Conservation (phyloP, 2,797 vertebrate genomes). For the Siniperca obscura region DNA sequence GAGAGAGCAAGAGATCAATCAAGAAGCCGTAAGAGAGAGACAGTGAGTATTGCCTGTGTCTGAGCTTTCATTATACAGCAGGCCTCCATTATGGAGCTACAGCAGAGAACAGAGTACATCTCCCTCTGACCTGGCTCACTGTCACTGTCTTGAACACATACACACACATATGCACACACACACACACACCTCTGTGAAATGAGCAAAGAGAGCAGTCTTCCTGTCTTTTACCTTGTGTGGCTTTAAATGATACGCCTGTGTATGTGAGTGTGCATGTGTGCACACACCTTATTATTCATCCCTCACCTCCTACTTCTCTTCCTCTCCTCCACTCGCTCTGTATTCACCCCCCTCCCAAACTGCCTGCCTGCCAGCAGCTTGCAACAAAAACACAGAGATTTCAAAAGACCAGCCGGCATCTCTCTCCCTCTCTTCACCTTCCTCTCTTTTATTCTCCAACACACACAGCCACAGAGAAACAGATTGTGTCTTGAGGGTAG, state of each 20-base stretch:
- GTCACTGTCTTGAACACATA: constrained; percentile 57
- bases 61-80: constrained; percentile 80
- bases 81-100: constrained; percentile 78
- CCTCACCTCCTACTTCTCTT: constrained; percentile 71
- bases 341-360: constrained; percentile 37
- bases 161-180: constrained; percentile 39
- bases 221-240: constrained; percentile 52
- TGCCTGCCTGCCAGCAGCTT: constrained; percentile 74
- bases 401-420: constrained; percentile 78
- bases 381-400: constrained; percentile 77
- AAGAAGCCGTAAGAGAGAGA: constrained; percentile 51
- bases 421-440: constrained; percentile 72
- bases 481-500: constrained; percentile 76
- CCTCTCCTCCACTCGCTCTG: constrained; percentile 50
- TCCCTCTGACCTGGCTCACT: constrained; percentile 66
- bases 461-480: constrained; percentile 56
- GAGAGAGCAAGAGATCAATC: constrained; percentile 50
- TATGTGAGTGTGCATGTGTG: constrained; percentile 35
- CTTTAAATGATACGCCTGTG: constrained; percentile 57
- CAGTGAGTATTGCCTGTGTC: constrained; percentile 58
- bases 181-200: constrained; percentile 32
- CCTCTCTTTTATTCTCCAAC: constrained; percentile 58
- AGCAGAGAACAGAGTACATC: constrained; percentile 71
- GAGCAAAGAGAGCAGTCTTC: constrained; percentile 60
- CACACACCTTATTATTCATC: constrained; percentile 76